Percentiles rank a stretch among this genome's conserved stretches.
phyloP scores from a whole-genome alignment of 2,888 invertebrate genomes.

The Augiades crinisus region DNA sequence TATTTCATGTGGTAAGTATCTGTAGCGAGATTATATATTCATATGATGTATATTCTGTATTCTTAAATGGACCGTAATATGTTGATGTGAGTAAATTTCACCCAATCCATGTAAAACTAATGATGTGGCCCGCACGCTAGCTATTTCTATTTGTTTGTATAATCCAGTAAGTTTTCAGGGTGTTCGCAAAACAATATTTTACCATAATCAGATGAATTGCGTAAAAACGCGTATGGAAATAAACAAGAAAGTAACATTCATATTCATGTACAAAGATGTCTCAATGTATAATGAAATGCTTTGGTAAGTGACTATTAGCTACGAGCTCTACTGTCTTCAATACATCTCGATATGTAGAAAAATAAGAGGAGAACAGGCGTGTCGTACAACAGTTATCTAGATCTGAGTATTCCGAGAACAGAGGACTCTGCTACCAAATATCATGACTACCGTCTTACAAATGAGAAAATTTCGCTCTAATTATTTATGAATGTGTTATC shows the following conservation, averaged over 20 bases:
- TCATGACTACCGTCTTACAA: conserved; percentile 80
- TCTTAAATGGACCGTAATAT: too few species aligned
- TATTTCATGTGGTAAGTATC: background rate
- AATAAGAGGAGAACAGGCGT: conserved; percentile 68
- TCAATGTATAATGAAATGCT: background rate
- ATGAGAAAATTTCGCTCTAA: conserved; percentile 82
- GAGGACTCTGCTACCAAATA: conserved; percentile 75
- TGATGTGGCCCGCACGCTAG: too few species aligned
- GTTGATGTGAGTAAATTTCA: too few species aligned
- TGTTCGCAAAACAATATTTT: too few species aligned
- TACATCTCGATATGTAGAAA: conserved; percentile 42
- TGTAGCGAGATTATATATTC: background rate
- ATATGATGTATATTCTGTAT: too few species aligned
- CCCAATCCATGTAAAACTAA: too few species aligned
- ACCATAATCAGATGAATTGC: too few species aligned
- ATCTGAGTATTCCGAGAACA: conserved; percentile 73
- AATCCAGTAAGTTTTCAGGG: too few species aligned
- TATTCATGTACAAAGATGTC: too few species aligned
- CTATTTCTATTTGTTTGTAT: too few species aligned
- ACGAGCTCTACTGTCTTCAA: conserved; percentile 20
- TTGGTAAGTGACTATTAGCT: conserved; percentile 23
- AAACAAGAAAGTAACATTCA: too few species aligned
- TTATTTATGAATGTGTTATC: conserved; percentile 82
- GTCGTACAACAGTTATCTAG: conserved; percentile 71
- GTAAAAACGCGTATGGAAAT: too few species aligned